Percentiles rank a stretch among this genome's conserved stretches.
These are phyloP conservation scores for Drosophila subobscura DNA, from an alignment of 1,140 invertebrate genomes.

Conservation along the genomic window DNA sequence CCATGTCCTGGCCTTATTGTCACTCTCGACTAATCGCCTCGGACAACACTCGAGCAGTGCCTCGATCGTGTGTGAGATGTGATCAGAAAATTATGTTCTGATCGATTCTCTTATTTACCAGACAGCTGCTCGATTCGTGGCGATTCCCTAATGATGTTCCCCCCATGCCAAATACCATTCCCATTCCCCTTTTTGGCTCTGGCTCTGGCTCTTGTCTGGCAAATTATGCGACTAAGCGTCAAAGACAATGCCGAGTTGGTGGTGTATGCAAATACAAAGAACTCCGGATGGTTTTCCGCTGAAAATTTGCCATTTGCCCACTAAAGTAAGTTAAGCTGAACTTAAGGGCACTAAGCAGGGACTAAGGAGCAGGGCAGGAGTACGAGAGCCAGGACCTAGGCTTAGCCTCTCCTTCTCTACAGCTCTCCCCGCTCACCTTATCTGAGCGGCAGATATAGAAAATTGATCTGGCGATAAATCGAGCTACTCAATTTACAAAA, in stretches of 20 bases:
- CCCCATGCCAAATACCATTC: background rate
- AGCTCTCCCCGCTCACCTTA: constrained; percentile 32
- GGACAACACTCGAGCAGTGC: constrained; percentile 6
- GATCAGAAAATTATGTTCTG: background rate
- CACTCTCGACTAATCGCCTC: constrained; percentile 44
- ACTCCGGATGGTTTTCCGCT: constrained; percentile 43
- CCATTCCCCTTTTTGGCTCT: background rate
- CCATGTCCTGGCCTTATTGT: constrained; percentile 48
- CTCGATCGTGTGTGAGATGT: no score
- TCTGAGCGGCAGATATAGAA: constrained; percentile 76
- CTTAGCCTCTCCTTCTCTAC: constrained; percentile 35
- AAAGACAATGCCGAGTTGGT: constrained; percentile 55
- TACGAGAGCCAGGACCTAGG: constrained; percentile 20
- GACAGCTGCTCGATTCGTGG: constrained; percentile 24
- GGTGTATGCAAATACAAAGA: constrained; percentile 52
- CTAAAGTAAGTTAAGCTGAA: constrained; percentile 77
- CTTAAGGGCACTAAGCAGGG: constrained; percentile 40
- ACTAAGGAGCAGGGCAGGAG: constrained; percentile 24
- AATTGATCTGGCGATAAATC: constrained; percentile 80
- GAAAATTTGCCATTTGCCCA: constrained; percentile 75
- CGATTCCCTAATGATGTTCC: constrained; percentile 10
- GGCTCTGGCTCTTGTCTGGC: constrained; percentile 30
- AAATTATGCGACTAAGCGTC: constrained; percentile 74
- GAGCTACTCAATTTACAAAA: constrained; percentile 80
- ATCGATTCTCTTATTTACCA: background rate